Evolutionary conservation across 2,113 vertebrate genomes (phyloP), one percentile per base, ranked within the genome.

Genomic region (Chaetops frenatus): DNA sequence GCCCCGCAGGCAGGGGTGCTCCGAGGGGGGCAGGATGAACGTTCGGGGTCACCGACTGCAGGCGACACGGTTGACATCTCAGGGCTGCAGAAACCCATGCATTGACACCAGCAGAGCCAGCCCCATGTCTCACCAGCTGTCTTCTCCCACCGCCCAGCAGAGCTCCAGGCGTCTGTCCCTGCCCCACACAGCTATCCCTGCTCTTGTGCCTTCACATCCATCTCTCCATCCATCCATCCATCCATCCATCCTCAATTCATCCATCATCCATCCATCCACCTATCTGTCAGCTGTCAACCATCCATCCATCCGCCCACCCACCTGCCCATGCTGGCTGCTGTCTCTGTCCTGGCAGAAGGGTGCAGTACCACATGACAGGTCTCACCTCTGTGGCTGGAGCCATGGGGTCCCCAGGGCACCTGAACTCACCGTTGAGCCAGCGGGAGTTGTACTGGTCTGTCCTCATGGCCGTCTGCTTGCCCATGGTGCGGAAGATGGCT

Each of bases 391-490:
- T 18, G 28, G 33, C 25, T 33, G 29, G 58, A 73, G 70, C 36
- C 6, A 0, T 10, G 44, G 21, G 19, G 6, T 28, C 13, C 10
- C 56, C 33, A 36, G 7, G 19, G 18, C 77, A 72, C 23, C 24
- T 3, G 3, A 19, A 64, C 97, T 97, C 93, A 99, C 99, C 99
- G 0, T 99, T 99, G 77, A 99, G 98, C 99, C 99, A 99, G 97
- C 99, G 99, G 54, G 99, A 99, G 93, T 99, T 99, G 98, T 99
- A 99, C 97, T 99, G 99, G 97, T 99, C 99, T 1, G 99, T 99
- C 96, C 99, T 98, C 99, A 99, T 99, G 97, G 99, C 99, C 0
- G 99, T 99, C 98, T 99, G 99, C 94, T 99, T 99, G 92, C 99
- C 99, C 94, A 99, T 98, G 2, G 99, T 99, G 85, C 99, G 98